A percentile compares a stretch with the other conserved stretches of the same genome.
Evolutionary conservation across 2,888 invertebrate species (phyloP).

Genomic region (Drosophila mimica): DNA sequence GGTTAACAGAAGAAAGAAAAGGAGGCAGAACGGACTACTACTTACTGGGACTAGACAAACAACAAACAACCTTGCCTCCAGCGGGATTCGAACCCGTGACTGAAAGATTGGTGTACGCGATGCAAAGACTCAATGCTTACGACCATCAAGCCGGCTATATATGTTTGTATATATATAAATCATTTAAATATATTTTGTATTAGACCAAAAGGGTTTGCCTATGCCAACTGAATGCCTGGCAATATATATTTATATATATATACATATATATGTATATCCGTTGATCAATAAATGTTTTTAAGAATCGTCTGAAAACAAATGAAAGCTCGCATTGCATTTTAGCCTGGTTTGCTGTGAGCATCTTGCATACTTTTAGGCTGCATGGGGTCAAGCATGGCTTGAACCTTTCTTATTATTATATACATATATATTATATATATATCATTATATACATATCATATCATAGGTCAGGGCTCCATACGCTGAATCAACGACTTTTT

Average conservation of each 20-base stretch:
- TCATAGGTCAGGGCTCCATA: background rate
- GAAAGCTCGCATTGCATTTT: background rate
- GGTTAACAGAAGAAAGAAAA: too few species aligned
- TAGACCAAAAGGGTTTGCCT: background rate
- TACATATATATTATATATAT: too few species aligned
- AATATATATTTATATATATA: background rate
- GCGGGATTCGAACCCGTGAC: too few species aligned
- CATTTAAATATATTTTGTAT: background rate
- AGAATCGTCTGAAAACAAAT: background rate
- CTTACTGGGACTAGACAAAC: too few species aligned
- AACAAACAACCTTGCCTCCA: too few species aligned
- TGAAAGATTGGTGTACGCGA: too few species aligned
- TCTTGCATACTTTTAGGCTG: constrained; percentile 67
- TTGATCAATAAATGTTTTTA: background rate
- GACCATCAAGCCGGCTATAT: too few species aligned
- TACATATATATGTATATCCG: background rate
- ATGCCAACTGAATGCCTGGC: too few species aligned
- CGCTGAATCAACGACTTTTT: background rate
- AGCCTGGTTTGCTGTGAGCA: background rate
- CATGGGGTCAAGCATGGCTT: constrained; percentile 17
- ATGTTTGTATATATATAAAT: background rate
- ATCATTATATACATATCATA: background rate
- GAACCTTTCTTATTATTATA: constrained; percentile 5
- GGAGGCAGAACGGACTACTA: too few species aligned
- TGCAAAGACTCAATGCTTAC: too few species aligned